Base-by-base conservation (phyloP, 2,797 vertebrate species). In the Telmatherina bonti region DNA sequence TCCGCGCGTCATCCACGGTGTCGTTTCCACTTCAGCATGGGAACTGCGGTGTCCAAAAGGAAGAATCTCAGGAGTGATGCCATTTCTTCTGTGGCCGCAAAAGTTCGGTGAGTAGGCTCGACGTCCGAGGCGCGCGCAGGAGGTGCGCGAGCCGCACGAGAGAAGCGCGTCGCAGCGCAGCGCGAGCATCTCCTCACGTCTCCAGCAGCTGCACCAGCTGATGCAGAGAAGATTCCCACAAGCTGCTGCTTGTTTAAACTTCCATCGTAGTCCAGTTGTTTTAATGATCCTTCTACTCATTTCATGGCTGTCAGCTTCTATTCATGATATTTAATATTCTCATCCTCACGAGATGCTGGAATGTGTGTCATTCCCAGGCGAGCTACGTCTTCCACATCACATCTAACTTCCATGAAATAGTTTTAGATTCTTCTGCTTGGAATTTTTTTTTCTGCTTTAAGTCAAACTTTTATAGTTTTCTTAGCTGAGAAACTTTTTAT, bases 1-100 rank as follows among this genome's bases (percentile, higher is more conserved):
- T 91, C 79, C 66, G 87, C 77, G 47, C 82, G 76, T 79, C 82
- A 78, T 85, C 81, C 81, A 92, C 89, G 72, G 85, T 81, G 88
- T 90, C 83, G 80, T 90, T 81, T 94, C 88, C 94, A 67, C 79
- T 91, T 91, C 93, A 96, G 95, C 88, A 98, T 98, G 97, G 97
- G 97, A 94, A 96, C 96, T 91, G 95, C 96, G 83, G 96, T 95
- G 92, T 97, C 97, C 93, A 97, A 95, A 91, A 96, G 96, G 92
- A 97, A 96, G 93, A 95, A 95, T 88, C 91, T 96, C 91, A 95
- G 94, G 91, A 96, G 94, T 86, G 96, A 98, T 81, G 96, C 96
- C 72, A 96, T 97, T 92, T 98, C 96, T 83, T 97, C 96, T 10
- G 96, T 97, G 86, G 96, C 97, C 63, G 96, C 96, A 80, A 99